A percentile compares a stretch with the other conserved stretches of the same genome.
phyloP scores from a whole-genome alignment of 1,140 invertebrate genomes.

The Tetramorium simillimum region DNA sequence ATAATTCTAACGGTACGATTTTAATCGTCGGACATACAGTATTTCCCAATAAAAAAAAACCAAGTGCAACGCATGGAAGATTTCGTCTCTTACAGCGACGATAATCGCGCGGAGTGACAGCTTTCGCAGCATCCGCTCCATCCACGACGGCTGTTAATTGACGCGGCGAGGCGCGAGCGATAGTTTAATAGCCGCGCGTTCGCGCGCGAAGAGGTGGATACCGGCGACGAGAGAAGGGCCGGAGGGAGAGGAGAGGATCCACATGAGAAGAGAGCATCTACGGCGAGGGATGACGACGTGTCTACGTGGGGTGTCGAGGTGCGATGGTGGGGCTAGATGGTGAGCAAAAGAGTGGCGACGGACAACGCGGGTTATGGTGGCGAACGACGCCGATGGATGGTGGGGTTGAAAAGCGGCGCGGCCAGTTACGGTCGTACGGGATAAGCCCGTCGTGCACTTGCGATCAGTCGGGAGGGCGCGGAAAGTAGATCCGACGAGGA shows the following conservation, averaged over 20 bases:
- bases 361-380: conserved; percentile 66
- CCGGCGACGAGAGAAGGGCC: conserved; percentile 33
- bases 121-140: not conserved
- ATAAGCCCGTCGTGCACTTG: conserved; percentile 38
- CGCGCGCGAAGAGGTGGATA: conserved; percentile 45
- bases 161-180: conserved; percentile 37
- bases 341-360: conserved; percentile 45
- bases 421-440: conserved; percentile 69
- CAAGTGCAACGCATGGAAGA: not conserved
- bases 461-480: conserved; percentile 51
- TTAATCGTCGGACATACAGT: not conserved
- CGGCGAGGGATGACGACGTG: conserved; percentile 59
- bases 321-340: conserved; percentile 62
- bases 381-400: conserved; percentile 56
- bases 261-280: conserved; percentile 55
- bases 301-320: conserved; percentile 57
- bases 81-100: not conserved
- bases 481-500: conserved; percentile 35
- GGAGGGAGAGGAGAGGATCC: conserved; percentile 44
- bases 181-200: conserved; percentile 48
- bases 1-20: not conserved
- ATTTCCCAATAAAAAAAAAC: too few relatives aligned
- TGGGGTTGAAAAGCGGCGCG: conserved; percentile 73
- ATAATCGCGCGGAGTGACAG: conserved; percentile 6
- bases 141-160: conserved; percentile 12